A percentile compares a stretch with the other conserved stretches of the same genome.
Conservation (phyloP, 2,113 vertebrate species). For the Amphiprion ocellaris region DNA sequence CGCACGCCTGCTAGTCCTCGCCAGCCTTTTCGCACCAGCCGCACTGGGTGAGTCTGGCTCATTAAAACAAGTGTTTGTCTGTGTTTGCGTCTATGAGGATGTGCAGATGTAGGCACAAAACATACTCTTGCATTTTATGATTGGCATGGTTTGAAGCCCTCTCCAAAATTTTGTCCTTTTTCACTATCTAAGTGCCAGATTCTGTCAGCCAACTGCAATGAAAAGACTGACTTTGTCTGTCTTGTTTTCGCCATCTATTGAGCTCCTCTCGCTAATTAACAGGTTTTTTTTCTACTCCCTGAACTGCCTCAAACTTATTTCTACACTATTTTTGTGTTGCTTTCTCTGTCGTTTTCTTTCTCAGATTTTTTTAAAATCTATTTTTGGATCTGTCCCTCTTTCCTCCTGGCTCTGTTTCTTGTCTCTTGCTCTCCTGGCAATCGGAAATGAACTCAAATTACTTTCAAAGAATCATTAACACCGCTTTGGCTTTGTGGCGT, state of each 20-base stretch:
- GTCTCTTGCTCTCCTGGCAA: constrained; percentile 50
- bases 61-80: constrained; percentile 18
- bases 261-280: constrained; percentile 64
- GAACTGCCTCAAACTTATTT: constrained; percentile 43
- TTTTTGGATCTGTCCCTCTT: constrained; percentile 53
- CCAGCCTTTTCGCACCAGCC: constrained; percentile 88
- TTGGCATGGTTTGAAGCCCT: constrained; percentile 33
- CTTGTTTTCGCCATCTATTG: constrained; percentile 37
- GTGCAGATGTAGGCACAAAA: constrained; percentile 31
- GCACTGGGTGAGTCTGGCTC: constrained; percentile 87
- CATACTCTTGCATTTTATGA: constrained; percentile 12
- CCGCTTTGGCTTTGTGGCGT: neutral
- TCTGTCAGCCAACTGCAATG: constrained; percentile 45
- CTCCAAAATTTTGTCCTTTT: constrained; percentile 26
- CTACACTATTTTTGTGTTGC: constrained; percentile 19
- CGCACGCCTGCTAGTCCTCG: constrained; percentile 90
- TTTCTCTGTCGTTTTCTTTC: constrained; percentile 21
- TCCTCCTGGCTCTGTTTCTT: constrained; percentile 27
- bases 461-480: constrained; percentile 60
- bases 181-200: constrained; percentile 36
- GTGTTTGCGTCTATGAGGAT: constrained; percentile 1
- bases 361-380: constrained; percentile 26
- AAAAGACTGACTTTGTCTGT: constrained; percentile 53
- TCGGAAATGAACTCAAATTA: constrained; percentile 55
- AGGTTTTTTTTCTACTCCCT: constrained; percentile 39